phyloP scores from a whole-genome alignment of 2,888 invertebrate genomes.

The Epicampocera succincta region DNA sequence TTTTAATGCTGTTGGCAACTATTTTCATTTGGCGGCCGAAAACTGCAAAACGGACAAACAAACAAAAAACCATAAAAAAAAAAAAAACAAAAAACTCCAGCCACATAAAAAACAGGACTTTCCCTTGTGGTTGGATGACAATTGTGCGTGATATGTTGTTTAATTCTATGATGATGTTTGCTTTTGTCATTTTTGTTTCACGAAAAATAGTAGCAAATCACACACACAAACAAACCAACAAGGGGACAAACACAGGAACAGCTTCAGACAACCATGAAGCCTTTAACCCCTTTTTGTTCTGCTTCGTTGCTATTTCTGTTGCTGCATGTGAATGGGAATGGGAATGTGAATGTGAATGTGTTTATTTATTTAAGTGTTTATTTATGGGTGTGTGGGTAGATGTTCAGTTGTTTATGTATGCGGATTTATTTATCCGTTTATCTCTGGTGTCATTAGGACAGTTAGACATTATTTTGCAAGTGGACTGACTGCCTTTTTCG shows the following conservation, averaged over 20 bases:
- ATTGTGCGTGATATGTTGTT: slow-evolving; percentile 49
- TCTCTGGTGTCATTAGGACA: not conserved
- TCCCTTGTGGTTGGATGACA: slow-evolving; percentile 34
- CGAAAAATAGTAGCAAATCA: not conserved
- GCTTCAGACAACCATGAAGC: slow-evolving; percentile 19
- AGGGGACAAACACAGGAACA: not conserved
- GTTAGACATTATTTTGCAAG: too few species aligned
- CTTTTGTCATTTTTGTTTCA: slow-evolving; percentile 7
- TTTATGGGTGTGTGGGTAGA: slow-evolving; percentile 3
- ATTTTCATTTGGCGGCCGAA: slow-evolving; percentile 9
- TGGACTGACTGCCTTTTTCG: too few species aligned
- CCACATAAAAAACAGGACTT: slow-evolving; percentile 3
- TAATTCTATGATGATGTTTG: slow-evolving; percentile 49
- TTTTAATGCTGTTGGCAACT: slow-evolving; percentile 47
- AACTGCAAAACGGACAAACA: too few species aligned
- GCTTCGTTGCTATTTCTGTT: not conserved
- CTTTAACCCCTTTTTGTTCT: slow-evolving; percentile 39
- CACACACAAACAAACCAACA: slow-evolving; percentile 1
- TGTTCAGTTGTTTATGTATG: not conserved
- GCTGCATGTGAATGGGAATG: too few species aligned
- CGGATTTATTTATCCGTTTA: slow-evolving; percentile 30
- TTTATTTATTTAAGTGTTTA: not conserved
- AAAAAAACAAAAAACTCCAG: not conserved
- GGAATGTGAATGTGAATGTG: too few species aligned
- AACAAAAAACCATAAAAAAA: not conserved